Evolutionary conservation across 2,888 invertebrate species (phyloP).

Genomic region (Cheilosia vulpina): DNA sequence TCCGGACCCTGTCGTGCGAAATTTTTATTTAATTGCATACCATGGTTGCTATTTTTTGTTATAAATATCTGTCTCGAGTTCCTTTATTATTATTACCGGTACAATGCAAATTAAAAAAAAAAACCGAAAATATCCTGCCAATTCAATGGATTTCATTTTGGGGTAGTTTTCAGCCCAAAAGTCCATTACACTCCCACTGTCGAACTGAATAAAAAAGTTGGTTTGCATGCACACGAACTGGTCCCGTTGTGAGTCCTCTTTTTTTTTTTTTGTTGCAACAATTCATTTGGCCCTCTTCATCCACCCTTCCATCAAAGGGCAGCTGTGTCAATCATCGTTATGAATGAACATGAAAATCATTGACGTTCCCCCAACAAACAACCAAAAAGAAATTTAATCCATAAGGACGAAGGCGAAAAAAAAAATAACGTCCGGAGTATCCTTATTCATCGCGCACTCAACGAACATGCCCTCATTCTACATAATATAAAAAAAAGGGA

Average conservation of each 20-base stretch:
- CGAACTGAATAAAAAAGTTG: slow-evolving; percentile 60
- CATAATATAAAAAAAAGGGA: slow-evolving; percentile 33
- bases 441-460: slow-evolving; percentile 59
- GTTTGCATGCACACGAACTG: slow-evolving; percentile 26
- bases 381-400: slow-evolving; percentile 50
- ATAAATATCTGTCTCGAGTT: slow-evolving; percentile 18
- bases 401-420: slow-evolving; percentile 48
- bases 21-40: slow-evolving; percentile 39
- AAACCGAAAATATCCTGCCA: slow-evolving; percentile 55
- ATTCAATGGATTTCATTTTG: slow-evolving; percentile 41
- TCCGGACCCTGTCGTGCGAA: slow-evolving; percentile 24
- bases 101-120: slow-evolving; percentile 5
- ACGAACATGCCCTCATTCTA: slow-evolving; percentile 52
- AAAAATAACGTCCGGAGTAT: slow-evolving; percentile 28
- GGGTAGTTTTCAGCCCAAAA: slow-evolving; percentile 9
- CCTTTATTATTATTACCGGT: slow-evolving; percentile 33
- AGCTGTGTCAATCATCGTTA: slow-evolving; percentile 75
- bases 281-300: slow-evolving; percentile 31
- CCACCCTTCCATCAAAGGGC: slow-evolving; percentile 40
- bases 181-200: slow-evolving; percentile 52
- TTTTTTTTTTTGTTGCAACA: slow-evolving; percentile 50
- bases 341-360: slow-evolving; percentile 72
- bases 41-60: slow-evolving; percentile 10
- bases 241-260: neutral
- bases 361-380: slow-evolving; percentile 45